A percentile compares a stretch with the other conserved stretches of the same genome.
Evolutionary conservation across 2,797 vertebrate genomes (phyloP).

Genomic region (Paramormyrops hopkinsi): DNA sequence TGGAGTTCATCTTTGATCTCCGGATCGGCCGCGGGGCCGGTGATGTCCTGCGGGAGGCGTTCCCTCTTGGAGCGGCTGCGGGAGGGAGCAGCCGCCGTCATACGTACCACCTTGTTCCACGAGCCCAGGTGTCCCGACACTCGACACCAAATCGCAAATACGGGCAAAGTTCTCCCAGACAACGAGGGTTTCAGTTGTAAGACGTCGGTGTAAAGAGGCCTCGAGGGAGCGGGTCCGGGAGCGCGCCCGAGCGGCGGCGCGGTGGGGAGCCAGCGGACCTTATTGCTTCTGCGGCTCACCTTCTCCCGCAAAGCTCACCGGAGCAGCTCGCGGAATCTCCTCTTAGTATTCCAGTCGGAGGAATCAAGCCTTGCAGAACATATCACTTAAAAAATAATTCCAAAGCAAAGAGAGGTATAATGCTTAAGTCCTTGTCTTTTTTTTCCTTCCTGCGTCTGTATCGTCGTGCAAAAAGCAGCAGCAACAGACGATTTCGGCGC

Average conservation of each 20-base stretch:
- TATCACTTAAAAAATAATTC: not conserved
- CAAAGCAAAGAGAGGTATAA: conserved; percentile 8
- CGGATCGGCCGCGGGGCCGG: not conserved
- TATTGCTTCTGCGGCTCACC: conserved; percentile 29
- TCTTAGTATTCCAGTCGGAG: conserved; percentile 21
- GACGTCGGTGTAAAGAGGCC: conserved; percentile 12
- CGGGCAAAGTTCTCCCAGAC: not conserved
- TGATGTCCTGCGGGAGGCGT: not conserved
- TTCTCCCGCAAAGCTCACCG: not conserved
- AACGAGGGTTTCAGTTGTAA: conserved; percentile 22
- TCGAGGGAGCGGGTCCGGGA: not conserved
- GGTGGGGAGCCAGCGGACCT: not conserved
- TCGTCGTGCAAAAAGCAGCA: conserved; percentile 14
- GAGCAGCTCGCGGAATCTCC: conserved; percentile 23
- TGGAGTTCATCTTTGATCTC: not conserved
- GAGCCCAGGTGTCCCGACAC: not conserved
- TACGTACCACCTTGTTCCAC: not conserved
- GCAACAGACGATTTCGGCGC: conserved; percentile 28
- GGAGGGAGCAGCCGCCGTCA: not conserved
- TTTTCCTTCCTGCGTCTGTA: not conserved
- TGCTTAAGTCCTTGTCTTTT: not conserved
- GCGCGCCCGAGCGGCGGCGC: not conserved
- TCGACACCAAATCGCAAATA: not conserved
- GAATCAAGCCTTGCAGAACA: conserved; percentile 12
- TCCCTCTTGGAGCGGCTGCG: not conserved